These are phyloP conservation scores for Saxicola maurus DNA, from an alignment of 2,797 vertebrate species.

Conservation along the genomic window DNA sequence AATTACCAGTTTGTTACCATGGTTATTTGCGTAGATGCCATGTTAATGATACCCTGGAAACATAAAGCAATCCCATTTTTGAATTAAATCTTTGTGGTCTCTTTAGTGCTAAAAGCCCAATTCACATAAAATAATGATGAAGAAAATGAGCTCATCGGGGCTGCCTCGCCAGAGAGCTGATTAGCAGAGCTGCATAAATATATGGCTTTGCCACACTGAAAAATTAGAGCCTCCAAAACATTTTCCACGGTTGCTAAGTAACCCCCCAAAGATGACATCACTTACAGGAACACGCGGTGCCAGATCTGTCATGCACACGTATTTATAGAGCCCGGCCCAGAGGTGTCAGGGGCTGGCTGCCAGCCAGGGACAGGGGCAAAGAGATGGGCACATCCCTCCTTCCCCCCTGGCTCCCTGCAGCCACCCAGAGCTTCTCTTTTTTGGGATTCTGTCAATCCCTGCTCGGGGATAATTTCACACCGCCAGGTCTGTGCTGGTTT, in stretches of 20 bases:
- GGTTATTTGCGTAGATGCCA: slow-evolving; percentile 65
- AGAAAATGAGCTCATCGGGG: slow-evolving; percentile 71
- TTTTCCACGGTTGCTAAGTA: slow-evolving; percentile 74
- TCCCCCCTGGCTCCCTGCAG: background rate
- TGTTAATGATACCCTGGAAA: slow-evolving; percentile 70
- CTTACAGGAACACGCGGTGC: slow-evolving; percentile 43
- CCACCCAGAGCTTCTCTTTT: background rate
- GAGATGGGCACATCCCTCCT: background rate
- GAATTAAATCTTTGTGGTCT: slow-evolving; percentile 76
- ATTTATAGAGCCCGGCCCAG: slow-evolving; percentile 44
- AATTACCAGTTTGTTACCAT: slow-evolving; percentile 71
- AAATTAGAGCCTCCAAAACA: slow-evolving; percentile 65
- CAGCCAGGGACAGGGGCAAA: background rate
- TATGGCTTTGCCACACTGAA: slow-evolving; percentile 39
- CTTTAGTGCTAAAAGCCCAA: slow-evolving; percentile 64
- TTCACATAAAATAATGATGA: slow-evolving; percentile 74
- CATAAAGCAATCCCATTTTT: slow-evolving; percentile 59
- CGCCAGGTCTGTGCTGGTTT: background rate
- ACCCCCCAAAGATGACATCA: slow-evolving; percentile 69
- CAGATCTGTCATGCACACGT: slow-evolving; percentile 35
- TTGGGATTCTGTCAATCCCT: background rate
- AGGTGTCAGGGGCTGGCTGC: background rate
- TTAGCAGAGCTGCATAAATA: slow-evolving; percentile 56
- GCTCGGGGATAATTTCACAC: background rate
- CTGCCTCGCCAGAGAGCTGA: slow-evolving; percentile 65